Evolutionary conservation across 2,888 invertebrate genomes (phyloP).

Genomic region (Morpho achilles): DNA sequence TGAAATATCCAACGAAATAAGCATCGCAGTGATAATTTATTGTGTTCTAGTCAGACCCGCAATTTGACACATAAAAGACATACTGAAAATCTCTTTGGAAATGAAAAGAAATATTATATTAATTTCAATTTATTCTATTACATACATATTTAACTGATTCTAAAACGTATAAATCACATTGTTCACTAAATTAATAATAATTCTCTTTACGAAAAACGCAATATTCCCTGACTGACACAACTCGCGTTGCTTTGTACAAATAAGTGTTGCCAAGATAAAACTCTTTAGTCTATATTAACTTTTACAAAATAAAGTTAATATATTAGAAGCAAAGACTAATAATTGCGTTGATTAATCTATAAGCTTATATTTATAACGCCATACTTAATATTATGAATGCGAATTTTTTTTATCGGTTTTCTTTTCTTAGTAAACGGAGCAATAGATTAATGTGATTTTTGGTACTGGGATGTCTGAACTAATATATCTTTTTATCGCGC

Average conservation of each 20-base stretch:
- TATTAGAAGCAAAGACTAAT: not conserved
- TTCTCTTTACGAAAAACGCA: slow-evolving; percentile 49
- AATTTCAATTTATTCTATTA: slow-evolving; percentile 28
- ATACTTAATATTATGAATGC: too few relatives aligned
- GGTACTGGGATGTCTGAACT: too few relatives aligned
- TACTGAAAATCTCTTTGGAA: slow-evolving; percentile 26
- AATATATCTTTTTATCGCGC: too few relatives aligned
- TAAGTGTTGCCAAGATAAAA: slow-evolving; percentile 43
- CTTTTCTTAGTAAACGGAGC: too few relatives aligned
- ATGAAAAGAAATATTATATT: slow-evolving; percentile 4
- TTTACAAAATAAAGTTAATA: not conserved
- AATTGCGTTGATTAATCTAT: too few relatives aligned
- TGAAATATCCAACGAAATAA: slow-evolving; percentile 39
- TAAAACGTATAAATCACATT: slow-evolving; percentile 45
- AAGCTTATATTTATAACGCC: too few relatives aligned
- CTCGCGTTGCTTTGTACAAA: slow-evolving; percentile 71
- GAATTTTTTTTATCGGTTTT: too few relatives aligned
- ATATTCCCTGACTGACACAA: slow-evolving; percentile 61
- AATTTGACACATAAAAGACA: slow-evolving; percentile 65
- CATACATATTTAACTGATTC: slow-evolving; percentile 35
- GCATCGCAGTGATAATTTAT: slow-evolving; percentile 53
- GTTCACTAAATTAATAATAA: slow-evolving; percentile 43
- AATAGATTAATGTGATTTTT: too few relatives aligned
- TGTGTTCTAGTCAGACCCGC: slow-evolving; percentile 52
- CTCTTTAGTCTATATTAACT: not conserved